These are phyloP conservation scores for Alosa sapidissima DNA, from an alignment of 2,797 vertebrate species.

Conservation along the genomic window DNA sequence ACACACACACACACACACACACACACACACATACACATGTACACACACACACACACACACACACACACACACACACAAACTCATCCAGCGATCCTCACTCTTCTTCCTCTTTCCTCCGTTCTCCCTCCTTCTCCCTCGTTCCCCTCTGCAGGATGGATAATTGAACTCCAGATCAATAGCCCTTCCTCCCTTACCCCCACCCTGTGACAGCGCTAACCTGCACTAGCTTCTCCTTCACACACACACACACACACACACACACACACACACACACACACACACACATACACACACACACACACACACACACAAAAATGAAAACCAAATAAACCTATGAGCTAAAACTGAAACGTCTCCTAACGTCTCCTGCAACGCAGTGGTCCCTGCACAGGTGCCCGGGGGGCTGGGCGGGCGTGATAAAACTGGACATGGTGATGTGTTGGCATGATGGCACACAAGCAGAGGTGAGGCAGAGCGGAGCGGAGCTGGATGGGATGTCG, in stretches of 20 bases:
- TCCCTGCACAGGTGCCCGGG: background rate
- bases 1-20: constrained; percentile 12
- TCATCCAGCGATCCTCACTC: background rate
- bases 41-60: background rate
- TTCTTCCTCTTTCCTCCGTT: constrained; percentile 51
- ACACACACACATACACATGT: background rate
- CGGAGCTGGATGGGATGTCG: constrained; percentile 31
- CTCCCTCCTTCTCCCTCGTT: constrained; percentile 47
- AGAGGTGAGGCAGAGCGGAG: constrained; percentile 37
- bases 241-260: no score
- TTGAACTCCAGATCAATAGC: constrained; percentile 9
- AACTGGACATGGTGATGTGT: constrained; percentile 26
- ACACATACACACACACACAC: no score
- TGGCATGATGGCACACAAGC: constrained; percentile 34
- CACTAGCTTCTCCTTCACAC: background rate
- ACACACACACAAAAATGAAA: background rate
- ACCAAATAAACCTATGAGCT: background rate
- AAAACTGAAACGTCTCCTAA: background rate
- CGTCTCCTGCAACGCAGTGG: background rate
- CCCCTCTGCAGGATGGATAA: constrained; percentile 15
- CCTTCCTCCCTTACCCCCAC: background rate
- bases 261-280: background rate
- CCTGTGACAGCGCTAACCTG: background rate
- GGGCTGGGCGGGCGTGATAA: background rate
- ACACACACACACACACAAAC: background rate